These are phyloP conservation scores for Elymnias hypermnestra DNA, from an alignment of 1,140 invertebrate species.

Conservation along the genomic window DNA sequence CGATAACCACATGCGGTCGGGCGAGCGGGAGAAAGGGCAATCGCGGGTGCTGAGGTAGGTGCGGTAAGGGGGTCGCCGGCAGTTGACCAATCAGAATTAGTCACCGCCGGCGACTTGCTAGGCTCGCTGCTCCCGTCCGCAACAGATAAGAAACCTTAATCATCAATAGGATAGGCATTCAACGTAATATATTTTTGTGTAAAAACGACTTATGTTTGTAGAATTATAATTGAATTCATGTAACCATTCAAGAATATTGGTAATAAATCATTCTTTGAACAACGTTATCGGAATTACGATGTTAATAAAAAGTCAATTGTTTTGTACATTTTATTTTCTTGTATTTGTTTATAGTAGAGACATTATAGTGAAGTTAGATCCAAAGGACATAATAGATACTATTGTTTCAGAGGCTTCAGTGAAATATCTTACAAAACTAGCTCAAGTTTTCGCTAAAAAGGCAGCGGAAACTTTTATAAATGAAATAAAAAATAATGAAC, in stretches of 20 bases:
- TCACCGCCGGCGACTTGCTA: too few relatives aligned
- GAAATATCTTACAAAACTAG: slow-evolving; percentile 30
- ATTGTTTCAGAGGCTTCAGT: slow-evolving; percentile 26
- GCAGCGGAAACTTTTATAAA: slow-evolving; percentile 30
- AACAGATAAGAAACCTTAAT: too few relatives aligned
- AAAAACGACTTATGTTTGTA: neutral
- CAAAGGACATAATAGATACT: slow-evolving; percentile 28
- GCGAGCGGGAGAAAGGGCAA: too few relatives aligned
- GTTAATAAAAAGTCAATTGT: slow-evolving; percentile 25
- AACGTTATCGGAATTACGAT: slow-evolving; percentile 5
- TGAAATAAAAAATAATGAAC: slow-evolving; percentile 26
- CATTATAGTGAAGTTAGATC: slow-evolving; percentile 25
- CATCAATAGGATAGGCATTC: too few relatives aligned
- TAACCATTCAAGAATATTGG: neutral
- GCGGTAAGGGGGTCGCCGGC: too few relatives aligned
- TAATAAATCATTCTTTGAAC: neutral
- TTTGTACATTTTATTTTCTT: slow-evolving; percentile 1
- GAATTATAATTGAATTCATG: neutral
- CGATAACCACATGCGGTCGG: too few relatives aligned
- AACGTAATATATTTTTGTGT: too few relatives aligned
- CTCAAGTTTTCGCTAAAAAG: slow-evolving; percentile 31
- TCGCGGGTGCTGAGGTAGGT: too few relatives aligned
- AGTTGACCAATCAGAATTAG: too few relatives aligned
- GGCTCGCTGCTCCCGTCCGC: too few relatives aligned
- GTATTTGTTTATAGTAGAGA: neutral